Base-by-base conservation (phyloP, 2,797 vertebrate genomes). In the Alosa sapidissima region DNA sequence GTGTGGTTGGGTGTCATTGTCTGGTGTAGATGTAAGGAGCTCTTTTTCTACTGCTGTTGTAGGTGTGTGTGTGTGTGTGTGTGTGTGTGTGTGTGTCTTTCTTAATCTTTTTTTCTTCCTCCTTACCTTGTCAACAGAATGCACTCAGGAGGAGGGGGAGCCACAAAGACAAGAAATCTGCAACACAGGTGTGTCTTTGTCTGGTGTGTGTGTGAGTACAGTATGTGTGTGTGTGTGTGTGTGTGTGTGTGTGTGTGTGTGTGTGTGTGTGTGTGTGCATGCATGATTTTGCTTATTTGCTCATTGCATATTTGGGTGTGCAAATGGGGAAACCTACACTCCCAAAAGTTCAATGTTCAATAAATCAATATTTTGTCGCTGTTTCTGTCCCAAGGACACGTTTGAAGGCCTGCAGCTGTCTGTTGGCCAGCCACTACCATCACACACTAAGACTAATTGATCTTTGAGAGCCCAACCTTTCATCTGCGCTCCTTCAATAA, bases 111-210 rank as follows among this genome's bases (percentile, higher is more conserved):
- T 19, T 55, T 55, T 55, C 54, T 21, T 55, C 16, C 81, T 81
- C 3, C 19, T 87, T 36, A 84, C 86, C 62, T 91, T 0, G 87
- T 86, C 89, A 93, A 75, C 95, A 99, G 98, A 97, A 96, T 87
- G 96, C 96, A 60, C 90, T 97, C 92, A 97, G 97, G 92, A 96
- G 98, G 93, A 96, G 98, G 94, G 97, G 97, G 92, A 92, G 93
- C 0, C 96, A 98, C 90, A 99, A 98, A 94, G 98, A 99, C 90
- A 99, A 98, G 92, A 99, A 97, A 91, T 90, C 94, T 16, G 89
- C 94, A 36, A 95, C 92, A 89, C 98, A 99, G 98, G 98, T 99
- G 54, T 51, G 86, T 85, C 47, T 54, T 3, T 33, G 58, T 62
- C 1, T 62, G 62, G 21, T 65, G 62, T 65, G 62, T 65, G 62